A percentile compares a stretch with the other conserved stretches of the same genome.
Conservation (phyloP, 1,140 invertebrate genomes). For the Drosophila takahashii region DNA sequence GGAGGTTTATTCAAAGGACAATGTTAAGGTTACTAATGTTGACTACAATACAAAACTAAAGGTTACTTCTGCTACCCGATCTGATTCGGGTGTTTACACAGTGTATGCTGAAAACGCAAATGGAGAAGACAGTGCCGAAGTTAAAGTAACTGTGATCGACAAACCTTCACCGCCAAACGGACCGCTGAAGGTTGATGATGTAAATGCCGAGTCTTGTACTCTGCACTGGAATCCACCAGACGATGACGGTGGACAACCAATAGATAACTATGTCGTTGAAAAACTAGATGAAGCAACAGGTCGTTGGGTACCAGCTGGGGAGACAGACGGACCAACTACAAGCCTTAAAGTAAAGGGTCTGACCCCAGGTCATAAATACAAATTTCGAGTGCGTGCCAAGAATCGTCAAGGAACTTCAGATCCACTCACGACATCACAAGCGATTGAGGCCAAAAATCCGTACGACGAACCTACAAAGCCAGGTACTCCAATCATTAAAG, state of each 20-base stretch:
- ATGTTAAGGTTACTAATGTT: slow-evolving; percentile 89
- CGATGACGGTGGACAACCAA: slow-evolving; percentile 95
- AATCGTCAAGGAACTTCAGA: slow-evolving; percentile 98
- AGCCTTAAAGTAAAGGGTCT: slow-evolving; percentile 91
- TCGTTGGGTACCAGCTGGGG: slow-evolving; percentile 96
- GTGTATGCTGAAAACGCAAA: slow-evolving; percentile 96
- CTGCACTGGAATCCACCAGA: slow-evolving; percentile 95
- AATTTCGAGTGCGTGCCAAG: slow-evolving; percentile 97
- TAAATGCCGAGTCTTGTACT: slow-evolving; percentile 90
- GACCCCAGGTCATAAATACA: slow-evolving; percentile 96
- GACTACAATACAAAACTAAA: slow-evolving; percentile 96
- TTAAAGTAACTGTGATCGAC: slow-evolving; percentile 96
- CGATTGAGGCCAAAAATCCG: slow-evolving; percentile 99
- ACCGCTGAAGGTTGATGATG: slow-evolving; percentile 92
- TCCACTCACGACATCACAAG: slow-evolving; percentile 93
- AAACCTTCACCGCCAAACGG: slow-evolving; percentile 95
- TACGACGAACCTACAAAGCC: slow-evolving; percentile 95
- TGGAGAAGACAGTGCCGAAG: slow-evolving; percentile 95
- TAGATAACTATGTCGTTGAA: slow-evolving; percentile 96
- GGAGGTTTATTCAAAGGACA: slow-evolving; percentile 89
- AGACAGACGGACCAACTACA: slow-evolving; percentile 93
- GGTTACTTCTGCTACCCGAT: slow-evolving; percentile 93
- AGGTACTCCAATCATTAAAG: slow-evolving; percentile 94
- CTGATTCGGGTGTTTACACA: slow-evolving; percentile 96
- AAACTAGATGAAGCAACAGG: slow-evolving; percentile 97